Conservation (phyloP, 1,140 invertebrate species). For the Drosophila arawakana region DNA sequence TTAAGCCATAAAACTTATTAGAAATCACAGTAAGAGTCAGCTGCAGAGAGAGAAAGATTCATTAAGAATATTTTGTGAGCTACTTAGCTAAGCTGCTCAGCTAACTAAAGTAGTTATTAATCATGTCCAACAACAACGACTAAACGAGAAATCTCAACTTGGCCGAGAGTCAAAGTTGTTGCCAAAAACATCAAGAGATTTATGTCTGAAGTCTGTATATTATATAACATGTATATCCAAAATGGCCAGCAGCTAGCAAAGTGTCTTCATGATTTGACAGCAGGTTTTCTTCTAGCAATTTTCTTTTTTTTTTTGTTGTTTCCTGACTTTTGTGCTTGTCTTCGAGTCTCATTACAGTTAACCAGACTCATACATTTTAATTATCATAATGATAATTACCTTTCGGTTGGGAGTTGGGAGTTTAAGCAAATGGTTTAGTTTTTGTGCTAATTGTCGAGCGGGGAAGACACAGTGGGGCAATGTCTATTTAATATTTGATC, state of each 20-base stretch:
- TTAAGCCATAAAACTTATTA: conserved; percentile 16
- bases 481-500: conserved; percentile 56
- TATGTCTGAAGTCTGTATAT: conserved; percentile 19
- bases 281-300: background rate
- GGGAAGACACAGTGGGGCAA: conserved; percentile 16
- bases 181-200: conserved; percentile 27
- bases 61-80: conserved; percentile 28
- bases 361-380: conserved; percentile 70
- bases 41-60: background rate
- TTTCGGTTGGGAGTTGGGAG: conserved; percentile 35
- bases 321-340: background rate
- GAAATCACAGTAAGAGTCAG: background rate
- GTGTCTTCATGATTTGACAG: conserved; percentile 4
- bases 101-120: conserved; percentile 34
- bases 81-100: conserved; percentile 29
- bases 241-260: conserved; percentile 22
- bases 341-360: conserved; percentile 56
- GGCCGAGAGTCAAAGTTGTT: background rate
- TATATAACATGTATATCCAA: conserved; percentile 8
- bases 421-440: conserved; percentile 68
- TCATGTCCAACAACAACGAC: conserved; percentile 27
- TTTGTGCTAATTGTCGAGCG: conserved; percentile 43
- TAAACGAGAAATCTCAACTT: background rate
- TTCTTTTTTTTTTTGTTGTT: background rate
- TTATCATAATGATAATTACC: conserved; percentile 79